Conservation (phyloP, 2,797 vertebrate genomes). For the Eupleurogrammus muticus region DNA sequence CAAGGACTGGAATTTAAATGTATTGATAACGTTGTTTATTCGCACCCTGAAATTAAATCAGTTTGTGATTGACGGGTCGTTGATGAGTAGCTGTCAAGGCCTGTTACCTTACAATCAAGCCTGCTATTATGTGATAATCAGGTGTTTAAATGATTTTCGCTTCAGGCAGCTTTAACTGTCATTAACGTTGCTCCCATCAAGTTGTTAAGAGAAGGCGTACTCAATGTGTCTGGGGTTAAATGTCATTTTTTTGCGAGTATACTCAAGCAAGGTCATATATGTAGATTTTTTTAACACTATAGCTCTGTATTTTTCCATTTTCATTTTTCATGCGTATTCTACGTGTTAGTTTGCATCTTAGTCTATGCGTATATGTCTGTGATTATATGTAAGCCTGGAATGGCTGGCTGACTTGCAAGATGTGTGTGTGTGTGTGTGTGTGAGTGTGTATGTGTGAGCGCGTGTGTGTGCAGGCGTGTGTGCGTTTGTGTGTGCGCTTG, state of each 20-base stretch:
- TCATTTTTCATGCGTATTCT: constrained; percentile 2
- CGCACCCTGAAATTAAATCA: constrained; percentile 10
- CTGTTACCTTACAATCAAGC: constrained; percentile 8
- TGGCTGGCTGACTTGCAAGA: constrained; percentile 46
- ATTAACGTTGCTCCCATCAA: constrained; percentile 4
- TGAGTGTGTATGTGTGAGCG: constrained; percentile 52
- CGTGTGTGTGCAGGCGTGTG: constrained; percentile 56
- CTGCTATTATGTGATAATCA: constrained; percentile 34
- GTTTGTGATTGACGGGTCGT: constrained; percentile 10
- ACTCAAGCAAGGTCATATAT: neutral
- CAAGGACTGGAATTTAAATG: constrained; percentile 39
- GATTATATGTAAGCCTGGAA: constrained; percentile 53
- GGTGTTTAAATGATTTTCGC: constrained; percentile 16
- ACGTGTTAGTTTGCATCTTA: constrained; percentile 24
- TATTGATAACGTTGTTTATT: constrained; percentile 21
- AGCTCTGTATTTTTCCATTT: constrained; percentile 32
- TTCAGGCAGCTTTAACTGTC: constrained; percentile 11
- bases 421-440: constrained; percentile 51
- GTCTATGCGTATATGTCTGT: constrained; percentile 43
- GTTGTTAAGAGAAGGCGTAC: constrained; percentile 4
- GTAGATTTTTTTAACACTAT: constrained; percentile 5
- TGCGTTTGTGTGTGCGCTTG: constrained; percentile 53
- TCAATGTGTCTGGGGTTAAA: neutral
- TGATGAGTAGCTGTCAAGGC: constrained; percentile 20
- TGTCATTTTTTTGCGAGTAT: constrained; percentile 3